These are phyloP conservation scores for Notothenia coriiceps DNA, from an alignment of 2,113 vertebrate species.

Conservation along the genomic window DNA sequence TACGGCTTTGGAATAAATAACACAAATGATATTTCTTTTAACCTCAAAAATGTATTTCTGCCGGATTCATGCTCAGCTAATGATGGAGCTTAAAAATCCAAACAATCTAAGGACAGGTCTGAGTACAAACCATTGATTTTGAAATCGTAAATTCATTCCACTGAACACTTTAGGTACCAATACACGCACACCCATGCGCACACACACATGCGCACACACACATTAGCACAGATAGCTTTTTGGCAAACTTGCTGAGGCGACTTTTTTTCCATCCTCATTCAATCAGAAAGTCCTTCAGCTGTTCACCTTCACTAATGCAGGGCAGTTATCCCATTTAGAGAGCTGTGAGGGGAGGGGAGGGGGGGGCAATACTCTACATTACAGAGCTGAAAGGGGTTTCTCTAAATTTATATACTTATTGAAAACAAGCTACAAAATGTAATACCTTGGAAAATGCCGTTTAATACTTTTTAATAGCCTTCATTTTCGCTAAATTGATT, in stretches of 20 bases:
- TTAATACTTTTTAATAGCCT: too few relatives aligned
- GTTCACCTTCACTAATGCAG: constrained; percentile 19
- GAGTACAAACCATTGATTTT: neutral
- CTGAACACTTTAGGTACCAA: neutral
- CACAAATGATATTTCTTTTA: neutral
- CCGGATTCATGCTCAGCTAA: neutral
- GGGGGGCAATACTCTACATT: neutral
- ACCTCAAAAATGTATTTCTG: neutral
- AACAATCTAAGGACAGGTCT: neutral
- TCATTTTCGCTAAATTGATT: too few relatives aligned
- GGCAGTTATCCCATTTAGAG: constrained; percentile 21
- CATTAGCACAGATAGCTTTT: constrained; percentile 5
- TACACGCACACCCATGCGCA: too few relatives aligned
- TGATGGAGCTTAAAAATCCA: neutral
- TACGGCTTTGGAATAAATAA: neutral
- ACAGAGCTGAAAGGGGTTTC: neutral
- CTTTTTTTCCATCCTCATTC: neutral
- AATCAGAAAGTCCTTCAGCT: constrained; percentile 53
- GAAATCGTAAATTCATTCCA: neutral
- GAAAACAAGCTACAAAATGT: too few relatives aligned
- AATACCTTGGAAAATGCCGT: too few relatives aligned
- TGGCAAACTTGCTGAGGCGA: constrained; percentile 45
- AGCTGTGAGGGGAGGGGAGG: neutral
- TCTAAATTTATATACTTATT: too few relatives aligned
- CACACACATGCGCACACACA: too few relatives aligned